Conservation (phyloP, 2,797 vertebrate genomes). For the Gymnothorax reevesii region DNA sequence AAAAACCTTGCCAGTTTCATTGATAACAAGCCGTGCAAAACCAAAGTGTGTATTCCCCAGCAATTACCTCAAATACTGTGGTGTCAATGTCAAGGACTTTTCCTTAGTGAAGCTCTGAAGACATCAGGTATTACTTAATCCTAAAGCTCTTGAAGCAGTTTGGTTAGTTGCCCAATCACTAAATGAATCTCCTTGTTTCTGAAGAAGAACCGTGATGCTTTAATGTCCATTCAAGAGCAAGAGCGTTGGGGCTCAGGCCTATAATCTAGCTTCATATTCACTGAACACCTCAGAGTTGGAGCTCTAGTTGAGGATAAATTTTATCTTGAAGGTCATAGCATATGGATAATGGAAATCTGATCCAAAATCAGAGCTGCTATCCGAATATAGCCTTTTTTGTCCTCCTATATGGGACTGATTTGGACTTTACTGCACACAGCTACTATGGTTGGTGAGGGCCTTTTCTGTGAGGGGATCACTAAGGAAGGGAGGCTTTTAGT, state of each 20-base stretch:
- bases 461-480: neutral
- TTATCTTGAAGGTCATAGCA: no score
- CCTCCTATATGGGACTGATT: neutral
- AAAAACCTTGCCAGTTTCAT: neutral
- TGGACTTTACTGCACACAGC: neutral
- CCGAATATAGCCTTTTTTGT: neutral
- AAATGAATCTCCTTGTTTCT: neutral
- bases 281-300: no score
- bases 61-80: slow-evolving; percentile 5
- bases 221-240: no score
- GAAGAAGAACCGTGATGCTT: no score
- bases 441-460: neutral
- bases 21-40: slow-evolving; percentile 2
- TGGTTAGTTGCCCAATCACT: neutral
- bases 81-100: neutral
- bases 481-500: neutral
- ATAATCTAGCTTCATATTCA: no score
- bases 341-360: no score
- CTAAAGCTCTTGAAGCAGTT: neutral
- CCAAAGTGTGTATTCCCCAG: neutral
- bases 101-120: neutral
- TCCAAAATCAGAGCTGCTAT: no score
- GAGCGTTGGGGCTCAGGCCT: no score
- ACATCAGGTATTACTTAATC: neutral
- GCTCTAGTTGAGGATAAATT: no score